Evolutionary conservation across 2,888 invertebrate genomes (phyloP).

Genomic region (Tolmerus cingulatus): DNA sequence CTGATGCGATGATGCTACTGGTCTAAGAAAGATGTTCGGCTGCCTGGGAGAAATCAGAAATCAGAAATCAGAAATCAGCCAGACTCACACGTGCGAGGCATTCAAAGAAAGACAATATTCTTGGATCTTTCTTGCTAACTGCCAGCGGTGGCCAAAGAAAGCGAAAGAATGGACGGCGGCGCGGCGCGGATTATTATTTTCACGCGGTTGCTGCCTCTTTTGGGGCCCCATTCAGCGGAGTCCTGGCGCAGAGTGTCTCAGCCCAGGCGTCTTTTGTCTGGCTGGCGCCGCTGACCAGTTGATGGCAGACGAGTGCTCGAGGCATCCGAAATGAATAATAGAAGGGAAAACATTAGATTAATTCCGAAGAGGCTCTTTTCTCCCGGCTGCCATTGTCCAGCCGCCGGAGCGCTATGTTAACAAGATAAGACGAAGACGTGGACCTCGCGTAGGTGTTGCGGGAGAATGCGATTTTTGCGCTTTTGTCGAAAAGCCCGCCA

Average conservation of each 20-base stretch:
- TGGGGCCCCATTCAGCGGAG: not conserved
- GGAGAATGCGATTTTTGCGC: not conserved
- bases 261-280: not conserved
- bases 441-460: not conserved
- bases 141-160: not conserved
- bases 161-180: not conserved
- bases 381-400: not conserved
- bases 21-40: not conserved
- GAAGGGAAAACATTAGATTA: conserved; percentile 16
- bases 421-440: not conserved
- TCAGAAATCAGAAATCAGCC: not conserved
- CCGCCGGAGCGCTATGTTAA: not conserved
- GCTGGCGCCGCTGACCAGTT: conserved; percentile 9
- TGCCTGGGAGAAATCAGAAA: not conserved
- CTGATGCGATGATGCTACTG: not conserved
- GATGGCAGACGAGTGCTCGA: not conserved
- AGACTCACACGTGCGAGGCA: not conserved
- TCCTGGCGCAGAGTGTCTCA: not conserved
- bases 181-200: not conserved
- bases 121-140: not conserved
- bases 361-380: not conserved
- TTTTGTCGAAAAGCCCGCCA: not conserved
- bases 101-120: not conserved
- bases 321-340: not conserved
- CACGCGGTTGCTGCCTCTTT: not conserved